phyloP scores from a whole-genome alignment of 2,888 invertebrate genomes.

The Chydorus sphaericus region DNA sequence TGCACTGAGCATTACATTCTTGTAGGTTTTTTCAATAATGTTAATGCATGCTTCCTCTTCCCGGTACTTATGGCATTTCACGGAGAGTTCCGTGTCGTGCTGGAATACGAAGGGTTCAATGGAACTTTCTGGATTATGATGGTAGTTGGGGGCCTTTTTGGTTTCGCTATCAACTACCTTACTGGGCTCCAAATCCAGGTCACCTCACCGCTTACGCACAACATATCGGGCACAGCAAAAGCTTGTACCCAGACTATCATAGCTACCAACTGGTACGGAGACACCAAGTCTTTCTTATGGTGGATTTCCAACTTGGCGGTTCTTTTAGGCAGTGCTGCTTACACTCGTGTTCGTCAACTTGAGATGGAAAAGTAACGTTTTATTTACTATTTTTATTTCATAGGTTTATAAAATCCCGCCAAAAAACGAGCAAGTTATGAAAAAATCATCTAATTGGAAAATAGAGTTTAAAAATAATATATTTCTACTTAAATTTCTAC shows the following conservation, averaged over 20 bases:
- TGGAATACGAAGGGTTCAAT: constrained; percentile 47
- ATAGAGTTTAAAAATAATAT: too few species aligned
- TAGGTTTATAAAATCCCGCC: too few species aligned
- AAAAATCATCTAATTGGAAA: too few species aligned
- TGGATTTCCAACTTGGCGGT: constrained; percentile 89
- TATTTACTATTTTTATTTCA: too few species aligned
- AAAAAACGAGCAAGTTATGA: too few species aligned
- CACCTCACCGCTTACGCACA: constrained; percentile 95
- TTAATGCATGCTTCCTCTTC: constrained; percentile 80
- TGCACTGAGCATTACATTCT: too few species aligned
- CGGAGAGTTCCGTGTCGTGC: constrained; percentile 53
- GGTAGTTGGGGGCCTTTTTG: constrained; percentile 78
- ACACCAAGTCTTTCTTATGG: constrained; percentile 69
- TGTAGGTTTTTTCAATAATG: constrained; percentile 93
- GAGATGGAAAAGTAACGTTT: constrained; percentile 55
- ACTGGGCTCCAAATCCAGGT: constrained; percentile 90
- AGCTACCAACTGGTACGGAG: constrained; percentile 78
- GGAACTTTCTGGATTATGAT: constrained; percentile 67
- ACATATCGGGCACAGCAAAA: constrained; percentile 97
- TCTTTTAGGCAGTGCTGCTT: constrained; percentile 68
- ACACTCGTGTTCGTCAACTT: constrained; percentile 75
- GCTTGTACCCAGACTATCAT: constrained; percentile 96
- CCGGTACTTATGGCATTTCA: constrained; percentile 73
- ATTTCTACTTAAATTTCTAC: too few species aligned
- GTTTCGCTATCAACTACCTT: constrained; percentile 91